phyloP scores from a whole-genome alignment of 2,113 vertebrate genomes.

The Phalacrocorax pelagicus region DNA sequence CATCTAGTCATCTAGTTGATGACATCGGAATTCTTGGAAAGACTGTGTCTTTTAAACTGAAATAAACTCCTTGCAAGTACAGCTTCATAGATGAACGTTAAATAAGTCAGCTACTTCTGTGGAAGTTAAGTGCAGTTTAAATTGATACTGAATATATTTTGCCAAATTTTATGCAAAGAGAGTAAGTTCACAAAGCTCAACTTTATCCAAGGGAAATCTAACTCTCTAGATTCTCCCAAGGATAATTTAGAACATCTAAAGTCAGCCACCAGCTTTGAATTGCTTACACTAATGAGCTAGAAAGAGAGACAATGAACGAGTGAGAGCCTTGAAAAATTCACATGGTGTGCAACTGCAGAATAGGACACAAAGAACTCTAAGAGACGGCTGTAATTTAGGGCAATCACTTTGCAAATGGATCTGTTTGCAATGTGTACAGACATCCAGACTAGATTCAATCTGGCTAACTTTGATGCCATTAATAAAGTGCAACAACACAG shows the following conservation, averaged over 20 bases:
- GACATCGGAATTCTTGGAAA: background rate
- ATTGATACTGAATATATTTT: background rate
- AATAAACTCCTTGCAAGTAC: background rate
- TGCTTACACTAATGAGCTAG: background rate
- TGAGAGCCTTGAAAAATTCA: background rate
- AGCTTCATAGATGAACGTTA: background rate
- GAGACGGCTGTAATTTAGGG: background rate
- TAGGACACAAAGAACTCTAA: background rate
- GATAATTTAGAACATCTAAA: background rate
- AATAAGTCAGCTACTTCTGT: background rate
- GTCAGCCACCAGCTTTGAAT: background rate
- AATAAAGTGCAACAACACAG: background rate
- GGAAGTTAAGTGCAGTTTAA: background rate
- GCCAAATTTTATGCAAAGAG: background rate
- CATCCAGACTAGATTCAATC: background rate
- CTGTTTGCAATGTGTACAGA: background rate
- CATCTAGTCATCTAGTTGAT: background rate
- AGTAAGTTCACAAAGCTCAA: background rate
- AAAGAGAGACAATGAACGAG: background rate
- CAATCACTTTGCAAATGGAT: background rate
- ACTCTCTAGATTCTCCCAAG: background rate
- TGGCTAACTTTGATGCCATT: background rate
- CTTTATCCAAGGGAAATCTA: background rate
- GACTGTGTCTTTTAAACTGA: background rate
- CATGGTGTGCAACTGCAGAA: background rate